These are phyloP conservation scores for Taphrorychus bicolor DNA, from an alignment of 2,888 invertebrate genomes.

Conservation along the genomic window DNA sequence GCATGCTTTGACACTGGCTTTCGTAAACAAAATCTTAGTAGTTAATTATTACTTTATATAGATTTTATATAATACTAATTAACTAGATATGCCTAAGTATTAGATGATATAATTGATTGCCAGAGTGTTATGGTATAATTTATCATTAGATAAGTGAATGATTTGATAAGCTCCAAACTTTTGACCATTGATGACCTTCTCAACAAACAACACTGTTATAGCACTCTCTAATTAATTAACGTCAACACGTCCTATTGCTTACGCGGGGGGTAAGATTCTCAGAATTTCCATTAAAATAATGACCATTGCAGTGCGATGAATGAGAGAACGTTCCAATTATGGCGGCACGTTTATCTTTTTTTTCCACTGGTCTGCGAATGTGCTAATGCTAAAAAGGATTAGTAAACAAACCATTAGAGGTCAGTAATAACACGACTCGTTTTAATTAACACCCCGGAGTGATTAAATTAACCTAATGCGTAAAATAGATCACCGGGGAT, in stretches of 20 bases:
- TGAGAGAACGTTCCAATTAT: not conserved
- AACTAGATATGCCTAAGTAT: no score
- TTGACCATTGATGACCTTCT: no score
- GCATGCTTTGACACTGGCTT: no score
- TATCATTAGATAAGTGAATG: no score
- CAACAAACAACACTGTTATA: no score
- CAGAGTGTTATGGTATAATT: no score
- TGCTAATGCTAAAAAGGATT: not conserved
- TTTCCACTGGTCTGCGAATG: not conserved
- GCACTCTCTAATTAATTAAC: not conserved
- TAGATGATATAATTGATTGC: no score
- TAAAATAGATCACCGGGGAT: not conserved
- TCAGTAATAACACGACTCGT: constrained; percentile 1
- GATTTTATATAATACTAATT: no score
- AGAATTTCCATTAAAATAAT: not conserved
- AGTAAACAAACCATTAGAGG: constrained; percentile 7
- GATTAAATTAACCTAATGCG: not conserved
- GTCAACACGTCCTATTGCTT: not conserved
- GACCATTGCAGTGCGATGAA: not conserved
- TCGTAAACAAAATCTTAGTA: no score
- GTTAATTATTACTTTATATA: no score
- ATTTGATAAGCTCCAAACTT: no score
- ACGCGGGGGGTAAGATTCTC: not conserved
- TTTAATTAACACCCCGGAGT: not conserved
- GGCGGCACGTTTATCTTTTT: not conserved